Conservation (phyloP, 35 echinoderm and acorn worm species). For the Stichopus chloronotus region DNA sequence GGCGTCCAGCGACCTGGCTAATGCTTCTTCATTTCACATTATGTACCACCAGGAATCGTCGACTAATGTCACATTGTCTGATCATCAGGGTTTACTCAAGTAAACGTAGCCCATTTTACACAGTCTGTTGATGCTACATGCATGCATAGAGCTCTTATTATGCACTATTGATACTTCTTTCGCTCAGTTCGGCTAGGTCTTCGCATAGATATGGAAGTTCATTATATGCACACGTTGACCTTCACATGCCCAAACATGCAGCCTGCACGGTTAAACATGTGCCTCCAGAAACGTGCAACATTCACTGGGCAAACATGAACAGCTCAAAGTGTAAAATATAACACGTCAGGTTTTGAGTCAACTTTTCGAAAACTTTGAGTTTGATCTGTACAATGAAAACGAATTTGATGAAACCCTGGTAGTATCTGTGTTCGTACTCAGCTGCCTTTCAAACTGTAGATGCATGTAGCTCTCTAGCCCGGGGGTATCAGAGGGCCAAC, state of each 20-base stretch:
- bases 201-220: neutral
- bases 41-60: too few relatives aligned
- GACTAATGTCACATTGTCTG: too few relatives aligned
- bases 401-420: slow-evolving; percentile 34
- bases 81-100: too few relatives aligned
- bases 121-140: too few relatives aligned
- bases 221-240: neutral
- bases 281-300: neutral
- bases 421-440: slow-evolving; percentile 41
- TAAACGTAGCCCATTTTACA: too few relatives aligned
- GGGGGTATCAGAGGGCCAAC: slow-evolving; percentile 42
- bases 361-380: slow-evolving; percentile 39
- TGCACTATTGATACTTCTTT: too few relatives aligned
- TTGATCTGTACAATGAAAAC: slow-evolving; percentile 38
- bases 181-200: neutral
- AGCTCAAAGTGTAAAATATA: neutral
- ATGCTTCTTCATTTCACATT: too few relatives aligned
- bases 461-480: slow-evolving; percentile 56
- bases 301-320: neutral
- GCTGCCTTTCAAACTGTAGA: slow-evolving; percentile 36
- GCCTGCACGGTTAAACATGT: neutral
- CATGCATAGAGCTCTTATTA: too few relatives aligned
- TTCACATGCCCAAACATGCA: neutral
- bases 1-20: too few relatives aligned
- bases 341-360: neutral